Evolutionary conservation across 2,797 vertebrate species (phyloP).

Genomic region (Tiaroga cobitis): DNA sequence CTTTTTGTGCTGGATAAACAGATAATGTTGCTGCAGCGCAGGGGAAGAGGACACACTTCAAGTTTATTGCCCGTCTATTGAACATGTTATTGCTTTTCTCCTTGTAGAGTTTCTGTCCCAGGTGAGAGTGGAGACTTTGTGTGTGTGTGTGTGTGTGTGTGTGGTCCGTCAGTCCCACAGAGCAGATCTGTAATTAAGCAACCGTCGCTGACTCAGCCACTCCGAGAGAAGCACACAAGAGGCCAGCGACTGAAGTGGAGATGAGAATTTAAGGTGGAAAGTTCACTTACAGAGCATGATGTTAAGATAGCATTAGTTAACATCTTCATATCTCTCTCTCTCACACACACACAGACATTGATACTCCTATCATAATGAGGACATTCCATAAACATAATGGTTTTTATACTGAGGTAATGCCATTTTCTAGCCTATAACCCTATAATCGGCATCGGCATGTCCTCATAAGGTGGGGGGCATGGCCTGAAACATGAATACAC

Average conservation of each 20-base stretch:
- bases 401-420: background rate
- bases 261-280: slow-evolving; percentile 36
- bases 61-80: slow-evolving; percentile 76
- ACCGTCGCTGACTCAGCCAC: slow-evolving; percentile 77
- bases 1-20: slow-evolving; percentile 74
- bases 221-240: slow-evolving; percentile 30
- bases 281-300: background rate
- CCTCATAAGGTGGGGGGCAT: background rate
- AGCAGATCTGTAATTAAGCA: slow-evolving; percentile 76
- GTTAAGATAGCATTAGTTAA: background rate
- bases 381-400: background rate
- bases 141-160: slow-evolving; percentile 38
- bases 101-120: slow-evolving; percentile 62
- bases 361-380: background rate
- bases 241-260: slow-evolving; percentile 26
- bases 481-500: background rate
- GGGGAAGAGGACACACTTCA: slow-evolving; percentile 75
- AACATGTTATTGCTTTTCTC: slow-evolving; percentile 76
- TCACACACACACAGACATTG: background rate
- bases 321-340: background rate
- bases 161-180: slow-evolving; percentile 57
- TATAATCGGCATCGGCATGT: background rate
- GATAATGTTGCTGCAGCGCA: slow-evolving; percentile 73
- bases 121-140: slow-evolving; percentile 71
- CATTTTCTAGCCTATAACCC: background rate